Evolutionary conservation across 2,113 vertebrate genomes (phyloP), one percentile per base, ranked within the genome.

Genomic region (Thinocorus orbignyianus): DNA sequence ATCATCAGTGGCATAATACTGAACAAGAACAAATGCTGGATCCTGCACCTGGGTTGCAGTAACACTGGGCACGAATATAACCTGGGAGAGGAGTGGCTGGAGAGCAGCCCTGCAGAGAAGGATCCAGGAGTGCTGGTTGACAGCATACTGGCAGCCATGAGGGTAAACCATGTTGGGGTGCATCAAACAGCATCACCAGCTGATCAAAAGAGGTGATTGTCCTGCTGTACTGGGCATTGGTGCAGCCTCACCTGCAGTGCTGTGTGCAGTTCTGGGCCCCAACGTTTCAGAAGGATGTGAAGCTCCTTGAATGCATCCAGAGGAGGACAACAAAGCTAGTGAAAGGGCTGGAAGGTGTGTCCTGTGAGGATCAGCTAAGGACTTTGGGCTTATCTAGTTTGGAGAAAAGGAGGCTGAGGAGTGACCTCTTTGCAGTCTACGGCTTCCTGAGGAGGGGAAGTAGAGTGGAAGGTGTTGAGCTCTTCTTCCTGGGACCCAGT

Each of bases 111-210:
- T 33, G 46, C n/a, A 61, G 35, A 10, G 48, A 12, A n/a, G 44
- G 46, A 10, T 25, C 30, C 42, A 62, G 37, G 37, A 30, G 15
- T 24, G 22, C 46, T 55, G 11, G 25, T 30, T 8, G 8, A 4
- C 37, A 64, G 26, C 61, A 64, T 37, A 37, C 17, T 48, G 65
- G 42, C 42, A 65, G 70, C 49, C 49, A 5, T 4, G 48, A 37
- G 55, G 9, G 42, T 31, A 62, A 12, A 55, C 0, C 0, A 1
- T 7, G 12, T 24, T 3, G 0, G 48, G 42, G 42, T 37, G 37
- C 55, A 72, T 30, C 0, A 10, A n/a, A 15, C 4, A 17, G 54
- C 15, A 17, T 14, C 24, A 26, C 44, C 68, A 13, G 39, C 9
- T 0, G 3, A 9, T 15, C 68, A 39, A 4, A 26, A 48, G 55